Percentiles rank a stretch among this genome's conserved stretches.
Evolutionary conservation across 2,888 invertebrate genomes (phyloP).

Genomic region (Eudasyphora cyanicolor): DNA sequence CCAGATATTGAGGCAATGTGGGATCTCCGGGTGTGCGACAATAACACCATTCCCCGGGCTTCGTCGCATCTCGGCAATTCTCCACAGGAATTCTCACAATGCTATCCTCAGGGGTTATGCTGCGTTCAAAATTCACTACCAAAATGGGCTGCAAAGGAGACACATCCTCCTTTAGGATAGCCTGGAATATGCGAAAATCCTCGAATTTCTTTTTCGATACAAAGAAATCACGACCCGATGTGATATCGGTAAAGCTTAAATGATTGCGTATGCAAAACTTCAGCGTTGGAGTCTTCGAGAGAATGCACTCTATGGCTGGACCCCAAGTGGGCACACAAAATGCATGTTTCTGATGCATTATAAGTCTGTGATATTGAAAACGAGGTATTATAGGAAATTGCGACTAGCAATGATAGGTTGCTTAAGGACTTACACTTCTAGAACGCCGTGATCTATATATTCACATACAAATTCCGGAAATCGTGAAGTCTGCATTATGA

Average conservation of each 20-base stretch:
- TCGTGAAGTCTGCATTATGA: conserved; percentile 75
- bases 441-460: conserved; percentile 73
- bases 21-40: conserved; percentile 74
- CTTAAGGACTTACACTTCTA: conserved; percentile 72
- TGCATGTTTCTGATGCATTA: conserved; percentile 72
- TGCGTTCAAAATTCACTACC: conserved; percentile 74
- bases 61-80: not conserved
- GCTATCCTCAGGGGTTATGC: conserved; percentile 49
- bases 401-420: not conserved
- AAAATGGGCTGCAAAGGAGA: conserved; percentile 74
- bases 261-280: conserved; percentile 84
- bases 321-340: conserved; percentile 82
- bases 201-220: conserved; percentile 73
- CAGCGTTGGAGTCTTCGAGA: conserved; percentile 83
- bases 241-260: conserved; percentile 83
- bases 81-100: conserved; percentile 68
- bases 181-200: conserved; percentile 72
- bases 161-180: conserved; percentile 72
- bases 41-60: conserved; percentile 70
- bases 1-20: conserved; percentile 69
- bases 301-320: conserved; percentile 83
- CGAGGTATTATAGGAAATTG: not conserved
- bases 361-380: conserved; percentile 71
- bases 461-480: conserved; percentile 71
- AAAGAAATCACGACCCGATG: conserved; percentile 77